Evolutionary conservation across 2,888 invertebrate genomes (phyloP), one percentile per base, ranked within the genome.

Genomic region (Agriopis leucophaearia): DNA sequence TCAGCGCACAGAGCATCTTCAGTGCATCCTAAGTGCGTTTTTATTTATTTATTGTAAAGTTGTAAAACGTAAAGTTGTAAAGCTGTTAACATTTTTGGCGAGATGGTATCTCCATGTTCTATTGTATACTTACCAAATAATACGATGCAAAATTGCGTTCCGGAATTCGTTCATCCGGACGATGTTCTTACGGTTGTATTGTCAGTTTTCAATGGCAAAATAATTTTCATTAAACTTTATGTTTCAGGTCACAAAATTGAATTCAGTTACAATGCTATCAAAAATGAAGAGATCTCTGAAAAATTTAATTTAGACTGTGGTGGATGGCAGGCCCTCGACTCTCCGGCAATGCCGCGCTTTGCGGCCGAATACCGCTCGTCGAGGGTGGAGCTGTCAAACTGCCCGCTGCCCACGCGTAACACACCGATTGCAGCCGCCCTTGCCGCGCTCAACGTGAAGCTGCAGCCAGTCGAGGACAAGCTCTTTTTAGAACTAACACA

Each of bases 241-340:
- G 8, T 51, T 27, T 35, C 8, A 51, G 50, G 50, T n/a, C 35
- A 35, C 35, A 51, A 6, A 13, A 7, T 51, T 27, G 35, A 35
- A 27, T 27, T 48, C 12, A 27, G 12, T 27, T 12, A 48, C 10
- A 18, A 16, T 16, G 16, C 2, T 3, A 27, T 27, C 10, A 18
- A 12, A 50, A 7, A 18, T 10, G 27, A 27, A 3, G 15, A 47
- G 47, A 47, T 16, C 15, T 18, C 35, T 35, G 35, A 13, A 35
- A 2, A 0, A 51, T 13, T 51, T 12, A 2, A 6, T 38, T 10
- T 54, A 15, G 12, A 54, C 38, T 54, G 52, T 38, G 15, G 15
- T n/a, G 38, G 16, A n/a, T 54, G 36, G 36, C 52, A 9, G 15
- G 9, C 74, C 74, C 13, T 45, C 35, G 57, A 45, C 13, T 18